A percentile compares a stretch with the other conserved stretches of the same genome.
Evolutionary conservation across 1,140 invertebrate genomes (phyloP).

Genomic region (Drosophila baimaii): DNA sequence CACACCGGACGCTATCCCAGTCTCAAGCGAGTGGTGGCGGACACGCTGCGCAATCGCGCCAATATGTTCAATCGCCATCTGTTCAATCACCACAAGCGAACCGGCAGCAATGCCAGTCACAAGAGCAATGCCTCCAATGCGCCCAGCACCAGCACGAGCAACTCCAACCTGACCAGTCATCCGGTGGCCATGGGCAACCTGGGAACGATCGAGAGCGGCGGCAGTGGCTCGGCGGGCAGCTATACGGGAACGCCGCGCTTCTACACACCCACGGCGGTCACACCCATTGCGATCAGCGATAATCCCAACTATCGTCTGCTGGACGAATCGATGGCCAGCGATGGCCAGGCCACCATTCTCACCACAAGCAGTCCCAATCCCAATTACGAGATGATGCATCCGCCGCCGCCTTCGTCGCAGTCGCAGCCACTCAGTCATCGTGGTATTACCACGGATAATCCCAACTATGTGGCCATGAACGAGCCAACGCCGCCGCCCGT

Average conservation of each 20-base stretch:
- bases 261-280: constrained; percentile 64
- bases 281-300: constrained; percentile 58
- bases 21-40: constrained; percentile 59
- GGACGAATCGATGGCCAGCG: constrained; percentile 61
- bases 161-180: constrained; percentile 66
- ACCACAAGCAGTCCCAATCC: constrained; percentile 71
- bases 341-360: constrained; percentile 43
- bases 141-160: constrained; percentile 65
- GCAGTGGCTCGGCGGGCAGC: constrained; percentile 79
- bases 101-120: constrained; percentile 76
- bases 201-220: constrained; percentile 80
- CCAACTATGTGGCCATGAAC: constrained; percentile 67
- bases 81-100: constrained; percentile 74
- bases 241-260: constrained; percentile 67
- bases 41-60: constrained; percentile 58
- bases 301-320: constrained; percentile 75
- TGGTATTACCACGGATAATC: constrained; percentile 46
- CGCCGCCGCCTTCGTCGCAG: neutral
- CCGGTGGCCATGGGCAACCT: constrained; percentile 67
- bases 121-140: constrained; percentile 77
- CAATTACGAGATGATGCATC: constrained; percentile 76
- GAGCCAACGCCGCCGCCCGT: constrained; percentile 11
- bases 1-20: constrained; percentile 57
- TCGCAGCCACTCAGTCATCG: neutral
- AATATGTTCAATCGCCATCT: constrained; percentile 59